These are phyloP conservation scores for Dryadula phaetusa DNA, from an alignment of 2,888 invertebrate species.

Conservation along the genomic window DNA sequence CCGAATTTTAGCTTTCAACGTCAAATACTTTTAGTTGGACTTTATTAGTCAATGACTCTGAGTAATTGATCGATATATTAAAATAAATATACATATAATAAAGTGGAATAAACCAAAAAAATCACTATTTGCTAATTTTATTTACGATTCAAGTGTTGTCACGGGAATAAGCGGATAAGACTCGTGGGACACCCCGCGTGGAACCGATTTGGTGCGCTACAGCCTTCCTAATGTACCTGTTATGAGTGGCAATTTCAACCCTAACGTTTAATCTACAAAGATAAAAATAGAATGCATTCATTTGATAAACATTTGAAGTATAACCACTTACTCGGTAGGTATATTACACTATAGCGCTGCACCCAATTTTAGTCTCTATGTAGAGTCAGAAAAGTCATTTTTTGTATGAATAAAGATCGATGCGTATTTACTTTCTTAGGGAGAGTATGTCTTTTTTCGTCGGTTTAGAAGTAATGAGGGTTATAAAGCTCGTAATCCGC, in stretches of 20 bases:
- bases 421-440: constrained; percentile 39
- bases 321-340: constrained; percentile 1
- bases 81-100: too few relatives aligned
- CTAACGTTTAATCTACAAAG: neutral
- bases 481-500: constrained; percentile 41
- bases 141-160: constrained; percentile 34
- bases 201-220: constrained; percentile 46
- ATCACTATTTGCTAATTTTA: constrained; percentile 30
- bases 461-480: constrained; percentile 45
- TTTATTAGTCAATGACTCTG: too few relatives aligned
- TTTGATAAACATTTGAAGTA: constrained; percentile 18
- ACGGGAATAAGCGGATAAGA: constrained; percentile 42
- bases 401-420: constrained; percentile 10
- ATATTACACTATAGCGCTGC: neutral
- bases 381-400: constrained; percentile 5
- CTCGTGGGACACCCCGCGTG: constrained; percentile 51
- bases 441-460: constrained; percentile 44
- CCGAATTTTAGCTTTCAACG: neutral
- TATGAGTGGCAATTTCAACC: neutral
- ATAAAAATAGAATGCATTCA: constrained; percentile 6
- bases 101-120: too few relatives aligned
- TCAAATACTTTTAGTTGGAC: neutral
- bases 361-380: constrained; percentile 27
- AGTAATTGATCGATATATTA: too few relatives aligned
- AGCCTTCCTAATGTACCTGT: neutral